Evolutionary conservation across 2,888 invertebrate species (phyloP).

Genomic region (Drosophila fulvimacula): DNA sequence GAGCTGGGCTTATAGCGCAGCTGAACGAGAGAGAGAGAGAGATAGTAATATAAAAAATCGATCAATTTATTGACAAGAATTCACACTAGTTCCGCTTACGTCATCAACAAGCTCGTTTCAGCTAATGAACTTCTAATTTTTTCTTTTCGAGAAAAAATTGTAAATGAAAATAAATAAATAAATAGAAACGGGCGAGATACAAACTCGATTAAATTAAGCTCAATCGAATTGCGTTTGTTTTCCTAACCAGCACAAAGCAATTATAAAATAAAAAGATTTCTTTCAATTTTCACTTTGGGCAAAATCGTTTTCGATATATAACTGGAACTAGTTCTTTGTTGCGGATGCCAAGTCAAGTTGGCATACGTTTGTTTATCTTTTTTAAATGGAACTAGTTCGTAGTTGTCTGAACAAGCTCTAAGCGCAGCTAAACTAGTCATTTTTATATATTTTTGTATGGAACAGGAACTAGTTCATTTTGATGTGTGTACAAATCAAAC

Average conservation of each 20-base stretch:
- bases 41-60: too few species aligned
- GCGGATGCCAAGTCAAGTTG: too few species aligned
- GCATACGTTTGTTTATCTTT: too few species aligned
- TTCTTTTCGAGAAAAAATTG: neutral
- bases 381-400: too few species aligned
- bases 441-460: neutral
- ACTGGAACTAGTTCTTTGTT: neutral
- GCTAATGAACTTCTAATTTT: neutral
- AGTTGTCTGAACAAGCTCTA: neutral
- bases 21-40: slow-evolving; percentile 36
- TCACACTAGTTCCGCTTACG: neutral
- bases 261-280: slow-evolving; percentile 15
- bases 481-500: neutral
- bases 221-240: neutral
- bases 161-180: neutral
- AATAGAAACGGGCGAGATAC: neutral
- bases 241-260: neutral
- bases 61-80: neutral
- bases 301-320: too few species aligned
- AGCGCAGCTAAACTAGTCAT: neutral
- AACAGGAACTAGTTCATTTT: neutral
- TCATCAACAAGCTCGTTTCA: neutral
- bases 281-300: slow-evolving; percentile 22
- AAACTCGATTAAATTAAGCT: neutral
- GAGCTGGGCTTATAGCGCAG: slow-evolving; percentile 72